phyloP scores from a whole-genome alignment of 2,888 invertebrate species.

The Sericinus montela region DNA sequence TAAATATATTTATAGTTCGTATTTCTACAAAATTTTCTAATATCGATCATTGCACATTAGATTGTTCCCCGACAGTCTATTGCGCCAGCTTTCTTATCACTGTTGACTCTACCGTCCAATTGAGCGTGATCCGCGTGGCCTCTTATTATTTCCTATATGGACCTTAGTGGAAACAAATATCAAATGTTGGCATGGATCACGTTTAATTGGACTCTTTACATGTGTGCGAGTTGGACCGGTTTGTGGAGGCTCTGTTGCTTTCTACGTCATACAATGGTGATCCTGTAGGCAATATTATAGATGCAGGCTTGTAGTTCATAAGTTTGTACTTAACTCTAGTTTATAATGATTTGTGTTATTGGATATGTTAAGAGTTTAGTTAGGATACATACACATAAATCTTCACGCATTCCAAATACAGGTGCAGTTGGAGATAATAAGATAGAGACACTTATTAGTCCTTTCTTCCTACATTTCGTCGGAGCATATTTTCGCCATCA shows the following conservation, averaged over 20 bases:
- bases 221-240: conserved; percentile 71
- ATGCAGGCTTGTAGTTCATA: conserved; percentile 46
- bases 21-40: conserved; percentile 9
- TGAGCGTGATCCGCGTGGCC: conserved; percentile 46
- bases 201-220: conserved; percentile 64
- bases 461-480: too few relatives aligned
- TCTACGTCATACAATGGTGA: conserved; percentile 66
- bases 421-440: too few relatives aligned
- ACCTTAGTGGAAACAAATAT: conserved; percentile 48
- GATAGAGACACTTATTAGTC: too few relatives aligned
- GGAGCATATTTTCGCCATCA: too few relatives aligned
- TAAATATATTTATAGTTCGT: conserved; percentile 1
- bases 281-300: conserved; percentile 60
- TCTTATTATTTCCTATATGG: conserved; percentile 36
- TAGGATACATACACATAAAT: too few relatives aligned
- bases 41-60: conserved; percentile 29
- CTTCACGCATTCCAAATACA: too few relatives aligned
- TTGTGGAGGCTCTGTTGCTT: conserved; percentile 60
- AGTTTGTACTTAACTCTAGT: conserved; percentile 56
- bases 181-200: conserved; percentile 61
- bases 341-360: conserved; percentile 71
- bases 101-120: conserved; percentile 54
- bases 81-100: conserved; percentile 68
- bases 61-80: conserved; percentile 33
- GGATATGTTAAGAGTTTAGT: conserved; percentile 60